Evolutionary conservation across 2,888 invertebrate species (phyloP).

Genomic region (Tinea pellionella): DNA sequence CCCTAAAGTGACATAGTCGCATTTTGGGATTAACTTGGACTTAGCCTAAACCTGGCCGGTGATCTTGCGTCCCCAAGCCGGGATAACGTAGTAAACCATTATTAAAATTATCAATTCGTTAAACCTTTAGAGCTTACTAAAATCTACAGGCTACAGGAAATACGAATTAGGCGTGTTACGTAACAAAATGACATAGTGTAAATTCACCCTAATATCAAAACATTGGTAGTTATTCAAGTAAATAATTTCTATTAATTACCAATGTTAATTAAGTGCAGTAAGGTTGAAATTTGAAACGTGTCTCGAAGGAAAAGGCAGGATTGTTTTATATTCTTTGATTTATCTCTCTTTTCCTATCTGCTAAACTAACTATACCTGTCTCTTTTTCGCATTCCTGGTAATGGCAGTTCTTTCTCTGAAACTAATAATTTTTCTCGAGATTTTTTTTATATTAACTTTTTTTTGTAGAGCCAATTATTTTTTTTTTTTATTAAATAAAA

Average conservation of each 20-base stretch:
- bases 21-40: too few relatives aligned
- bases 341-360: background rate
- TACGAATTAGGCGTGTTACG: background rate
- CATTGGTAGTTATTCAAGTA: background rate
- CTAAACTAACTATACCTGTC: background rate
- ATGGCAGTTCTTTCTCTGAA: background rate
- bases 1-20: too few relatives aligned
- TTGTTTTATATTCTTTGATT: background rate
- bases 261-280: too few relatives aligned
- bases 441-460: background rate
- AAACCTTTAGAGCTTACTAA: too few relatives aligned
- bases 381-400: constrained; percentile 1
- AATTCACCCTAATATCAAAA: background rate
- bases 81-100: too few relatives aligned
- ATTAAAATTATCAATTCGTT: too few relatives aligned
- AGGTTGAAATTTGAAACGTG: too few relatives aligned
- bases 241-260: too few relatives aligned
- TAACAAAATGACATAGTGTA: background rate
- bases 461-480: background rate
- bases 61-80: too few relatives aligned
- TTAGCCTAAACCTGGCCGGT: too few relatives aligned
- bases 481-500: background rate
- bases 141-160: too few relatives aligned
- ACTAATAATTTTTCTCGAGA: background rate
- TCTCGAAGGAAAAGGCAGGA: background rate